phyloP scores from a whole-genome alignment of 1,140 invertebrate genomes.

The Mercenaria mercenaria region DNA sequence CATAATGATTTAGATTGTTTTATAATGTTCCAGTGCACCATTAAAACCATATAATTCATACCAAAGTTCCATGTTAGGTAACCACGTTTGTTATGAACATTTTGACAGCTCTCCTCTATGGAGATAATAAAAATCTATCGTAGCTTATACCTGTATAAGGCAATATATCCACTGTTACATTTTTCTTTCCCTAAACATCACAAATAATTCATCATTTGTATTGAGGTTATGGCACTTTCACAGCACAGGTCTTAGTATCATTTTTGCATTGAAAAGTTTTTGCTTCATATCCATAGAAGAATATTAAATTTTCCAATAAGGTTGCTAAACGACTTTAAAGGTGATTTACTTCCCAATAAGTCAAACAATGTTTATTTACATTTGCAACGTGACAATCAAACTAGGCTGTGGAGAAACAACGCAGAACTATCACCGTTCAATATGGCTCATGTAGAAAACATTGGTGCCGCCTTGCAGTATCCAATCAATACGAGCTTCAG shows the following conservation, averaged over 20 bases:
- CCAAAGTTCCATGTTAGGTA: too few species aligned
- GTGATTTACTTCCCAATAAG: neutral
- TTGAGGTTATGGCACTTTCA: neutral
- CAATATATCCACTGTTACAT: conserved; percentile 9
- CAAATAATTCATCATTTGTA: neutral
- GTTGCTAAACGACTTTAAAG: neutral
- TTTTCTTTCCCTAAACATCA: neutral
- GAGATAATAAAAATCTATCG: too few species aligned
- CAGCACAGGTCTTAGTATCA: neutral
- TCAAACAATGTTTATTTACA: conserved; percentile 47
- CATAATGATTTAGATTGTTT: too few species aligned
- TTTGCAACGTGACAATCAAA: neutral
- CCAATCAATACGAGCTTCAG: conserved; percentile 50
- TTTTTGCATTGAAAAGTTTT: neutral
- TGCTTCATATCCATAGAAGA: neutral
- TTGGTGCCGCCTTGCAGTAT: neutral
- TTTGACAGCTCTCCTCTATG: too few species aligned
- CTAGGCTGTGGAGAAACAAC: neutral
- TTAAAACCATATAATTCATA: too few species aligned
- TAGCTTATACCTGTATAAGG: conserved; percentile 5
- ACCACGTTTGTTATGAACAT: too few species aligned
- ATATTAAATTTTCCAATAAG: neutral
- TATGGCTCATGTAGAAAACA: conserved; percentile 48
- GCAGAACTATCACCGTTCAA: conserved; percentile 29
- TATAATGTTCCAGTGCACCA: too few species aligned